Evolutionary conservation across 2,797 vertebrate genomes (phyloP).

Genomic region (Taenioides sp.): DNA sequence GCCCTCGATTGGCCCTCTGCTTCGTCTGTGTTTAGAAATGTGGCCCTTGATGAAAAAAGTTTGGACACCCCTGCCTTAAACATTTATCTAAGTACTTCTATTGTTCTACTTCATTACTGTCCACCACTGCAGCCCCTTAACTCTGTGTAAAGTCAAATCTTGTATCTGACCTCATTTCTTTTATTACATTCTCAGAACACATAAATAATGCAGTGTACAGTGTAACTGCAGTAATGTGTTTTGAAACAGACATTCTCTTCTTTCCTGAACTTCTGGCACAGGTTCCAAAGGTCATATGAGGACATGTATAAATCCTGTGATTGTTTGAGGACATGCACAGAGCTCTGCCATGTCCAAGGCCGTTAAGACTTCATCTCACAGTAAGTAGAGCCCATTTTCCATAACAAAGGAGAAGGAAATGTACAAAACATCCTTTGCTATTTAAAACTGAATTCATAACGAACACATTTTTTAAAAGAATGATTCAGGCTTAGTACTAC

Average conservation of each 20-base stretch:
- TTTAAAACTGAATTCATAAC: too few relatives aligned
- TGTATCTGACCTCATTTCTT: background rate
- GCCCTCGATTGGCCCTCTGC: too few relatives aligned
- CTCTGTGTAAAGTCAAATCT: background rate
- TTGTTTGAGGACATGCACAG: conserved; percentile 21
- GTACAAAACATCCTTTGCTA: conserved; percentile 1
- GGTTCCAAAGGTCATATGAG: conserved; percentile 52
- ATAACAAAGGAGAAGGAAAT: background rate
- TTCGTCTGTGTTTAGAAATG: too few relatives aligned
- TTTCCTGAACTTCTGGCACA: conserved; percentile 14
- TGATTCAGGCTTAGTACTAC: too few relatives aligned
- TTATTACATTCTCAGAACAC: background rate
- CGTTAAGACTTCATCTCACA: conserved; percentile 18
- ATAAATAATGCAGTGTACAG: background rate
- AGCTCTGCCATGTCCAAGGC: conserved; percentile 51
- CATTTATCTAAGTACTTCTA: too few relatives aligned
- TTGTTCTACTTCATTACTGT: too few relatives aligned
- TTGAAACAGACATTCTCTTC: background rate
- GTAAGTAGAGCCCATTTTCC: conserved; percentile 58
- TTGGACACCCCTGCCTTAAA: too few relatives aligned
- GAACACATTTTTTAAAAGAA: too few relatives aligned
- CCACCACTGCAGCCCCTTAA: too few relatives aligned
- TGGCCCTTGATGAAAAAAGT: too few relatives aligned
- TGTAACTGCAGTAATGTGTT: background rate
- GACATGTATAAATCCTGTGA: conserved; percentile 25